Evolutionary conservation across 2,888 invertebrate genomes (phyloP).

Genomic region (Ametastegia equiseti): DNA sequence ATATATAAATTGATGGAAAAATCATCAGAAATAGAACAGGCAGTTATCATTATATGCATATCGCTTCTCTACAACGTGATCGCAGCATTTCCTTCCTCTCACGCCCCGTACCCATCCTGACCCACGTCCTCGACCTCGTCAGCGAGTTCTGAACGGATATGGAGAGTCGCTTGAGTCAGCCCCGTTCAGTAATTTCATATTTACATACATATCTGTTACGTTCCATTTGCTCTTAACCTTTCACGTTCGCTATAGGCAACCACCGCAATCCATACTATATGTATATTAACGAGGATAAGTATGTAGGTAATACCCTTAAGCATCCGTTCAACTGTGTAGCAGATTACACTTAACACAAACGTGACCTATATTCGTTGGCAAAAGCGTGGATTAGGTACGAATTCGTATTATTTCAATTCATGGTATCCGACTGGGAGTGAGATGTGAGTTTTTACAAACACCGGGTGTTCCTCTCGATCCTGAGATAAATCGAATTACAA

Average conservation of each 20-base stretch:
- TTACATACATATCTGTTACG: background rate
- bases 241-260: background rate
- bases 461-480: background rate
- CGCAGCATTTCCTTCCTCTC: conserved; percentile 6
- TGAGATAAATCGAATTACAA: background rate
- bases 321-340: background rate
- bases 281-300: background rate
- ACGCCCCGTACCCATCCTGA: background rate
- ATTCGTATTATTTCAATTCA: background rate
- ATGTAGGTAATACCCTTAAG: background rate
- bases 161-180: background rate
- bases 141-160: background rate
- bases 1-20: background rate
- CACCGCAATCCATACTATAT: no score
- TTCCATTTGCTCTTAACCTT: background rate
- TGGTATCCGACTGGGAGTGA: background rate
- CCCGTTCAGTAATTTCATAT: background rate
- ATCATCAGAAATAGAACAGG: background rate
- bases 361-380: background rate
- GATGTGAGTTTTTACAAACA: background rate
- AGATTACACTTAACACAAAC: background rate
- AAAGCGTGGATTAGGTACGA: no score
- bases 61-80: background rate
- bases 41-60: background rate
- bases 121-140: conserved; percentile 8